These are phyloP conservation scores for Cottus gobio DNA, from an alignment of 2,113 vertebrate species.

Conservation along the genomic window DNA sequence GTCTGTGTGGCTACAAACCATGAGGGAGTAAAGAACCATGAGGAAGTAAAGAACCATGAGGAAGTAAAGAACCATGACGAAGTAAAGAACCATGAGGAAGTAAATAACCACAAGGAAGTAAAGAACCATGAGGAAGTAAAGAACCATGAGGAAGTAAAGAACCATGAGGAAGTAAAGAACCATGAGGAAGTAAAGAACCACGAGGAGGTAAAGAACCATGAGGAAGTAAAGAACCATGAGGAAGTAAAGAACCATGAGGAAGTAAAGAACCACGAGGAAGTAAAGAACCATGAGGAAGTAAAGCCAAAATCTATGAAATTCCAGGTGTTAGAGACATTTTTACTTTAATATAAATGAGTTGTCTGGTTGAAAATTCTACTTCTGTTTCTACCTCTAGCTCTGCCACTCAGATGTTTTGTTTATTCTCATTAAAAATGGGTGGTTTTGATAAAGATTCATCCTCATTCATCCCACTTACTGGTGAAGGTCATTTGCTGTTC, in stretches of 20 bases:
- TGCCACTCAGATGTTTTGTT: not conserved
- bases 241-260: not conserved
- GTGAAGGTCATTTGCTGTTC: constrained; percentile 22
- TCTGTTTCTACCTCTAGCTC: not conserved
- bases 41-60: not conserved
- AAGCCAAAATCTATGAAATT: not conserved
- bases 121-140: not conserved
- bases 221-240: not conserved
- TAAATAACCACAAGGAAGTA: too few species aligned
- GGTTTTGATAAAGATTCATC: constrained; percentile 21
- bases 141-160: not conserved
- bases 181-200: not conserved
- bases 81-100: not conserved
- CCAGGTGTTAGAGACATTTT: not conserved
- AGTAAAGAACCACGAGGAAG: not conserved
- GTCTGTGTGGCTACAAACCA: not conserved
- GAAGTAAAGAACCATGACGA: not conserved
- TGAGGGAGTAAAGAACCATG: not conserved
- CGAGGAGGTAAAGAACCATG: too few species aligned
- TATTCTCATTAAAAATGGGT: constrained; percentile 3
- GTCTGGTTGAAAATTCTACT: not conserved
- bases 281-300: not conserved
- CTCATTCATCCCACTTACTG: constrained; percentile 22
- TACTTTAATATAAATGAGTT: not conserved
- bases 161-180: not conserved